phyloP scores from a whole-genome alignment of 2,797 vertebrate genomes.

The Esox masquinongy region DNA sequence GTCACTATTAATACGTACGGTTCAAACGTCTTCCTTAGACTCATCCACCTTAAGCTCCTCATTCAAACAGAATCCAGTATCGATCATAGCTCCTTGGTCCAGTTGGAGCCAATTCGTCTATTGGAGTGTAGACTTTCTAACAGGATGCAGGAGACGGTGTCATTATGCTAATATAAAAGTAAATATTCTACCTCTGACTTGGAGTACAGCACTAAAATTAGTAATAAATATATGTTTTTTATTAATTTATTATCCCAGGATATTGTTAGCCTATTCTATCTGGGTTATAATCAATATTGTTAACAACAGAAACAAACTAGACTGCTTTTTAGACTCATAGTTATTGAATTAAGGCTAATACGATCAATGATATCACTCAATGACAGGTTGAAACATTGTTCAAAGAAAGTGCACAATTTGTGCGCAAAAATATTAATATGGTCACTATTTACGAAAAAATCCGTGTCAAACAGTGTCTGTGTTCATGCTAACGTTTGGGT shows the following conservation, averaged over 20 bases:
- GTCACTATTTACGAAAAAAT: not conserved
- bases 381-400: not conserved
- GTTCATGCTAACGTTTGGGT: not conserved
- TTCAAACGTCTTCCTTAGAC: not conserved
- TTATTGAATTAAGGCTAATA: not conserved
- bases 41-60: not conserved
- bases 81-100: slow-evolving; percentile 7
- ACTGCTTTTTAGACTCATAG: not conserved
- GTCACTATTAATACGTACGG: too few relatives aligned
- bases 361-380: not conserved
- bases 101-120: slow-evolving; percentile 1
- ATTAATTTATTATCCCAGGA: not conserved
- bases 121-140: slow-evolving; percentile 14
- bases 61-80: slow-evolving; percentile 14
- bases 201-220: not conserved
- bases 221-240: not conserved
- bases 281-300: not conserved
- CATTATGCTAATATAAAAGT: not conserved
- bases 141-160: not conserved
- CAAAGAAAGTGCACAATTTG: not conserved
- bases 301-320: not conserved
- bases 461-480: not conserved
- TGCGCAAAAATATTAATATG: not conserved
- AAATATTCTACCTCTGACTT: slow-evolving; percentile 4
- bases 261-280: not conserved